Base-by-base conservation (phyloP, 2,888 invertebrate genomes). In the Xanthia icteritia region DNA sequence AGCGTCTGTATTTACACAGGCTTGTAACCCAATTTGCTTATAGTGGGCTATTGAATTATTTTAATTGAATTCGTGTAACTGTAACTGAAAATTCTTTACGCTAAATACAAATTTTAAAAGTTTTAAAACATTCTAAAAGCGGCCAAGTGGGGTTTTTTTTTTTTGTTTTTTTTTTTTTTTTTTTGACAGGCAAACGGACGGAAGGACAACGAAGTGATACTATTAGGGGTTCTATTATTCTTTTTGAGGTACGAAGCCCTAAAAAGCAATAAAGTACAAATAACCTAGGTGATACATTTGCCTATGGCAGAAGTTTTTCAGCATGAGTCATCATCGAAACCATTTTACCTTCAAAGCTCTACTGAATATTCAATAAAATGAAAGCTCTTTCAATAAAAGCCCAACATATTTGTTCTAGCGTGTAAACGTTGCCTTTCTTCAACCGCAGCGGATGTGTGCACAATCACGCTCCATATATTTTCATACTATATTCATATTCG, bases 381-480 rank as follows among this genome's bases (percentile, higher is more conserved):
- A 51, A 83, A 42, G 3, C 9, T 15, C 56, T 51, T 73, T 23
- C 5, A 23, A 69, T 72, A 17, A 23, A 66, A 56, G 0, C 4
- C 42, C 23, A 31, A 36, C 54, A 45, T 61, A 51, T 78, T 83
- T 70, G 42, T 63, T 48, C 13, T 13, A 67, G n/a, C 63, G 54
- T 68, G 27, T 1, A 56, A 56, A 36, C 13, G 5, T 13, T 45
- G n/a, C 17, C 27, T 42, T 56, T 48, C 17, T 60, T 15, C 15
- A 54, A 39, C 42, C 27, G 17, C 15, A 56, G 13, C 39, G 66
- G 5, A 17, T 45, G 5, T 13, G 27, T 20, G 17, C 69, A 61
- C 45, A 64, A 70, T 11, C 51, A 51, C 51, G 51, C 23, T n/a
- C 69, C 64, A 36, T 77, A 66, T 82, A 45, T 76, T 84, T 83